Evolutionary conservation across 2,888 invertebrate genomes (phyloP).

Genomic region (Leucophenga montana): DNA sequence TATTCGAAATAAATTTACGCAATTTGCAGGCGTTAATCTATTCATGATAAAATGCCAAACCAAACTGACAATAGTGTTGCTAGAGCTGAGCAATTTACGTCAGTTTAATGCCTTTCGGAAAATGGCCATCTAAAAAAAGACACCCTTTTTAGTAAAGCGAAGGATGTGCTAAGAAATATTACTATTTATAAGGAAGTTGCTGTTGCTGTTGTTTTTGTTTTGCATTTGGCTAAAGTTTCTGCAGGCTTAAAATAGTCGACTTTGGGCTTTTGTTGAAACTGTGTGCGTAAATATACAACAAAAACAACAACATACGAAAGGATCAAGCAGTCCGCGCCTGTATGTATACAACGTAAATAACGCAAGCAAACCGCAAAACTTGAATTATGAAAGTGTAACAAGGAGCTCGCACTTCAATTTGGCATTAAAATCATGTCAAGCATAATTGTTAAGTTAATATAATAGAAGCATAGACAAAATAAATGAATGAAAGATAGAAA

Average conservation of each 20-base stretch:
- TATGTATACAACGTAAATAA: not conserved
- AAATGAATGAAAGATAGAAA: not conserved
- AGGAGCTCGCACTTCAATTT: no score
- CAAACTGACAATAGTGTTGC: no score
- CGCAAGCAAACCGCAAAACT: not conserved
- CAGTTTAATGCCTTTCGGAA: no score
- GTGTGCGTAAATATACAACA: not conserved
- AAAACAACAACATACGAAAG: not conserved
- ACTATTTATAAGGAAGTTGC: not conserved
- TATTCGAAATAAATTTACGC: no score
- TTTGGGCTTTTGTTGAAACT: not conserved
- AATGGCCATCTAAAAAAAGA: no score
- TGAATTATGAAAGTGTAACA: not conserved
- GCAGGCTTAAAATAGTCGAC: no score
- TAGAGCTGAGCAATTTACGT: no score
- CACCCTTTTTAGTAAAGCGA: no score
- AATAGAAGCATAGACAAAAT: not conserved
- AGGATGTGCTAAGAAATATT: not conserved
- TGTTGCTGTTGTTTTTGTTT: not conserved
- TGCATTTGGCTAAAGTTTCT: no score
- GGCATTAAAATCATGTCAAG: slow-evolving; percentile 16
- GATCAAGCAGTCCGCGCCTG: not conserved
- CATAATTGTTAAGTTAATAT: not conserved
- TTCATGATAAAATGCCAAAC: no score
- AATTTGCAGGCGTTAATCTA: no score